Percentiles rank a stretch among this genome's conserved stretches.
Conservation (phyloP, 2,888 invertebrate species). For the Crepidodera aurea region DNA sequence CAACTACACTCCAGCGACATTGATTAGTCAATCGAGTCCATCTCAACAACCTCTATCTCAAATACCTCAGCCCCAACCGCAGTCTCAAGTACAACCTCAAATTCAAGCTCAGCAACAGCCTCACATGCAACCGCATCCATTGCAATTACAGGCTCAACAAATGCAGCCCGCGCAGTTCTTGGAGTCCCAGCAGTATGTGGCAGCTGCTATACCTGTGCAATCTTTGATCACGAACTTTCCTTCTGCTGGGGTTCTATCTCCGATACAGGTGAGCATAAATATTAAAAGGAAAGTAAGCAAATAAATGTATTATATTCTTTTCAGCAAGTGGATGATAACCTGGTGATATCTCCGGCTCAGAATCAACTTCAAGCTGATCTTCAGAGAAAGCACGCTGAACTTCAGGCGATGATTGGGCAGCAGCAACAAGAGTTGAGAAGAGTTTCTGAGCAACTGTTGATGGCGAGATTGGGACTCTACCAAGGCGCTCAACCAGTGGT, state of each 20-base stretch:
- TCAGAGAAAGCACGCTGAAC: constrained; percentile 84
- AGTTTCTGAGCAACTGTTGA: constrained; percentile 85
- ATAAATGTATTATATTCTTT: constrained; percentile 8
- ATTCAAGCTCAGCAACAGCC: constrained; percentile 41
- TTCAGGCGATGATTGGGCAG: constrained; percentile 83
- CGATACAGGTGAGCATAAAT: constrained; percentile 57
- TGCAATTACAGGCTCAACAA: constrained; percentile 49
- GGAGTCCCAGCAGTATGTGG: constrained; percentile 65
- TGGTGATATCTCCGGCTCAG: constrained; percentile 67
- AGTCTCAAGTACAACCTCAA: constrained; percentile 19
- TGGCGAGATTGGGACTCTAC: constrained; percentile 79
- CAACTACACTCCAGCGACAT: constrained; percentile 33
- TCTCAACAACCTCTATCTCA: constrained; percentile 36
- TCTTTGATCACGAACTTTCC: constrained; percentile 65
- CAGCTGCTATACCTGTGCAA: constrained; percentile 68
- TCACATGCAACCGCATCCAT: constrained; percentile 43
- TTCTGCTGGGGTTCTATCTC: constrained; percentile 59
- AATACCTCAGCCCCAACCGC: constrained; percentile 3
- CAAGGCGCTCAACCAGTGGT: constrained; percentile 45
- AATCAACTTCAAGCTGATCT: constrained; percentile 75
- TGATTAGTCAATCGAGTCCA: constrained; percentile 30
- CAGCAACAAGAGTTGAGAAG: constrained; percentile 86
- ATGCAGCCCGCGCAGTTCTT: constrained; percentile 54
- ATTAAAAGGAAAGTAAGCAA: not conserved
- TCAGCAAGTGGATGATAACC: constrained; percentile 55